Evolutionary conservation across 2,888 invertebrate genomes (phyloP).

Genomic region (Euplexia lucipara): DNA sequence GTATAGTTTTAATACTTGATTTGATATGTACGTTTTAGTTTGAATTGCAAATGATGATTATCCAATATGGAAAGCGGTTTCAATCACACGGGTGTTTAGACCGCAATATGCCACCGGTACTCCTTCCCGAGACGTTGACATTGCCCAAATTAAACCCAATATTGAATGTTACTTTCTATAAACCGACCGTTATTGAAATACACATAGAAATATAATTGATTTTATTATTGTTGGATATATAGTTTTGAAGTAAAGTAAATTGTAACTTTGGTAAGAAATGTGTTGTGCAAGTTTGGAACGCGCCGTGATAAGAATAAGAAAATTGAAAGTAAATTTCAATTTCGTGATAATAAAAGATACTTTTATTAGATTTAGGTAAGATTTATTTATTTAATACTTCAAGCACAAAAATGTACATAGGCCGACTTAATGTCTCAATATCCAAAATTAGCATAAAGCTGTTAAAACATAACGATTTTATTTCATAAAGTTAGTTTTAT

Average conservation of each 20-base stretch:
- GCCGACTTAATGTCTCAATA: too few relatives aligned
- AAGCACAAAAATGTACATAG: too few relatives aligned
- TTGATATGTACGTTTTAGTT: slow-evolving; percentile 48
- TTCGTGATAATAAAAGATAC: slow-evolving; percentile 20
- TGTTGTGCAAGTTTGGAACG: slow-evolving; percentile 17
- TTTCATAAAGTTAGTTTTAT: slow-evolving; percentile 40
- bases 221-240: slow-evolving; percentile 2
- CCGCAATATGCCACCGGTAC: slow-evolving; percentile 72
- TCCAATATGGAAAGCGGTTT: slow-evolving; percentile 73
- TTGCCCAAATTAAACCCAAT: slow-evolving; percentile 78
- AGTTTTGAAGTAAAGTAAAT: slow-evolving; percentile 19
- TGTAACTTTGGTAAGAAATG: slow-evolving; percentile 13
- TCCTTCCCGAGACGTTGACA: slow-evolving; percentile 74
- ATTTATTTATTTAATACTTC: too few relatives aligned
- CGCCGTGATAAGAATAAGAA: slow-evolving; percentile 14
- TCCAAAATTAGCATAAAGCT: too few relatives aligned
- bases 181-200: slow-evolving; percentile 65
- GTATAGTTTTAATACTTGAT: slow-evolving; percentile 19
- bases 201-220: slow-evolving; percentile 46
- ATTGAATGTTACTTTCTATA: slow-evolving; percentile 73
- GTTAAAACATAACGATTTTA: slow-evolving; percentile 23
- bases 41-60: slow-evolving; percentile 81
- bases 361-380: slow-evolving; percentile 30
- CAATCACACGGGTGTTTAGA: slow-evolving; percentile 81
- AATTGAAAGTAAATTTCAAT: slow-evolving; percentile 17